Evolutionary conservation across 2,888 invertebrate genomes (phyloP).

Genomic region (Meliscaeva auricollis): DNA sequence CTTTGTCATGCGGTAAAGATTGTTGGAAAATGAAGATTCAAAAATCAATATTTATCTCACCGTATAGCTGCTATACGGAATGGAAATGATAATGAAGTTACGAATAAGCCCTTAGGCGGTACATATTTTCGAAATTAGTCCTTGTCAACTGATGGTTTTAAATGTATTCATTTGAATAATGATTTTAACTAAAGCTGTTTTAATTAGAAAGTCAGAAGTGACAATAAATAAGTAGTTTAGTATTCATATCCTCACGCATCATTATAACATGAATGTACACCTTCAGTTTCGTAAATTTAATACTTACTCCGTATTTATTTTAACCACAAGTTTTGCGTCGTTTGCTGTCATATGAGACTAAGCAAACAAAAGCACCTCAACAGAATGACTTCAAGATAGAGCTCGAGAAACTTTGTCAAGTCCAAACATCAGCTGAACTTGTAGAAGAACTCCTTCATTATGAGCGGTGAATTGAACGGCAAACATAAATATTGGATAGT

Average conservation of each 20-base stretch:
- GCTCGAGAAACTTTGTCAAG: too few relatives aligned
- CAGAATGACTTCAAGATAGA: too few relatives aligned
- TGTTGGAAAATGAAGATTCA: constrained; percentile 5
- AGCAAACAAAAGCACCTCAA: too few relatives aligned
- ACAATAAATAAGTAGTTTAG: not conserved
- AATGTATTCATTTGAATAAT: not conserved
- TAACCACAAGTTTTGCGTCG: too few relatives aligned
- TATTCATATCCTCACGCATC: not conserved
- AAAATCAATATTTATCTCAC: constrained; percentile 6
- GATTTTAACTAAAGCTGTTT: not conserved
- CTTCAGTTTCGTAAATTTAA: too few relatives aligned
- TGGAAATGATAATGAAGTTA: not conserved
- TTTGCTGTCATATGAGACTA: too few relatives aligned
- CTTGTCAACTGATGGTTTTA: not conserved
- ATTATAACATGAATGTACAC: too few relatives aligned
- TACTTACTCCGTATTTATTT: too few relatives aligned
- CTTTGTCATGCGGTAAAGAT: not conserved
- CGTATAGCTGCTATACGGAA: not conserved
- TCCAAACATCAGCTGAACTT: too few relatives aligned
- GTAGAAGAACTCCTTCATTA: too few relatives aligned
- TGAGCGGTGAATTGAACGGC: too few relatives aligned
- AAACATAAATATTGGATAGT: too few relatives aligned
- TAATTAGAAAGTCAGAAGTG: not conserved
- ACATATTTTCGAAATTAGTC: not conserved
- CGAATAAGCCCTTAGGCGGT: not conserved